phyloP scores from a whole-genome alignment of 1,140 invertebrate species.

The Wasmannia auropunctata region DNA sequence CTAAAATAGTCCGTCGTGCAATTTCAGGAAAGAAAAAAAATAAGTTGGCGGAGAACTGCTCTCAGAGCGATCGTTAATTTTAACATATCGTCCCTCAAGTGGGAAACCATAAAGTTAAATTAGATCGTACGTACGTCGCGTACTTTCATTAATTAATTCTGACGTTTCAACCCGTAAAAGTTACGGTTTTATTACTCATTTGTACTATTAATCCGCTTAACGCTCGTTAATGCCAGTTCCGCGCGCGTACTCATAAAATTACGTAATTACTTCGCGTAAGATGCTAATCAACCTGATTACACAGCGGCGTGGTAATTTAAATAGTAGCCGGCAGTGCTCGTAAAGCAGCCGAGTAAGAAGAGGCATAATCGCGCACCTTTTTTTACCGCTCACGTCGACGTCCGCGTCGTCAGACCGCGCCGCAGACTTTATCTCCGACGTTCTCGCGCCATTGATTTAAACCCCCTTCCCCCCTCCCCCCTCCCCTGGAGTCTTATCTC shows the following conservation, averaged over 20 bases:
- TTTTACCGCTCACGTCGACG: not conserved
- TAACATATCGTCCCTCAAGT: not conserved
- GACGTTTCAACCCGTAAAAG: not conserved
- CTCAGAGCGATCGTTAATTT: not conserved
- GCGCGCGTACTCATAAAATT: not conserved
- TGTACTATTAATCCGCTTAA: not conserved
- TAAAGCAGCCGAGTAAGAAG: constrained; percentile 12
- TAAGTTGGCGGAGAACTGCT: not conserved
- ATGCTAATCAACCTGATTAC: constrained; percentile 35
- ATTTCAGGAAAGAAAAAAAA: not conserved
- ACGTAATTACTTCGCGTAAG: not conserved
- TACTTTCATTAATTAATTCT: not conserved
- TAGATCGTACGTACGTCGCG: not conserved
- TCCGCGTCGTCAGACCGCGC: not conserved
- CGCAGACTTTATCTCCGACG: constrained; percentile 25
- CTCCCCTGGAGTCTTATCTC: constrained; percentile 38
- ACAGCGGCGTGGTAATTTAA: not conserved
- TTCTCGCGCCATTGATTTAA: constrained; percentile 51
- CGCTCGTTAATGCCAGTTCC: not conserved
- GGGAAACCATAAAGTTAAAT: constrained; percentile 4
- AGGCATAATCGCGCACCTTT: not conserved
- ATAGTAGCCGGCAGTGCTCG: not conserved
- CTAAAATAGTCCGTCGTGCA: constrained; percentile 13
- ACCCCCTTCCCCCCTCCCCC: no score
- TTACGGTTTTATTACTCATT: not conserved